These are phyloP conservation scores for Dipodomys ordii DNA, from an alignment of 2,113 vertebrate genomes.

Conservation along the genomic window DNA sequence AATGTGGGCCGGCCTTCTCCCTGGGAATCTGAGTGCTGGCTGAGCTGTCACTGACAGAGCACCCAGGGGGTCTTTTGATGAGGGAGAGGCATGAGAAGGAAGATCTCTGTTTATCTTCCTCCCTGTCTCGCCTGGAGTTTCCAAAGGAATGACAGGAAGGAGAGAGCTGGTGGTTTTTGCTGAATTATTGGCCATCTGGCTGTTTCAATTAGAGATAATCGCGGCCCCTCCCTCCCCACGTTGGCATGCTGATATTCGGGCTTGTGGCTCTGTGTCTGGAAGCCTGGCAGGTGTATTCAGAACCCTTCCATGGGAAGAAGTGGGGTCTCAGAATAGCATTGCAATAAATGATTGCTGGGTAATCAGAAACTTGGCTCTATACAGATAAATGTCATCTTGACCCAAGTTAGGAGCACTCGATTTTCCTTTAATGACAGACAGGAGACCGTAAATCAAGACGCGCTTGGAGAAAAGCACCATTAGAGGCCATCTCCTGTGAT, in stretches of 20 bases:
- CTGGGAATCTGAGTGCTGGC: conserved; percentile 30
- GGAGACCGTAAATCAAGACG: conserved; percentile 27
- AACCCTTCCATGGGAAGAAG: conserved; percentile 10
- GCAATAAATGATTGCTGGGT: not conserved
- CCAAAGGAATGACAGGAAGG: conserved; percentile 7
- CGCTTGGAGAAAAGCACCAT: not conserved
- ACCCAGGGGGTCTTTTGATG: not conserved
- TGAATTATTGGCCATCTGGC: conserved; percentile 64
- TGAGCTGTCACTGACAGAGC: not conserved
- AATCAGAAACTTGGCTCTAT: not conserved
- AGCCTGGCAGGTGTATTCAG: conserved; percentile 47
- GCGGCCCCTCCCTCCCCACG: conserved; percentile 34
- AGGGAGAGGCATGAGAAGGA: not conserved
- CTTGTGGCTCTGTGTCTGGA: conserved; percentile 9
- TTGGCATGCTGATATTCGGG: conserved; percentile 50
- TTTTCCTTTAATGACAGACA: conserved; percentile 38
- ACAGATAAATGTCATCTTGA: conserved; percentile 36
- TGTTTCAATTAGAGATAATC: conserved; percentile 63
- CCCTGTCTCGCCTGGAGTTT: conserved; percentile 15
- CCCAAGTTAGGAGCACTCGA: conserved; percentile 29
- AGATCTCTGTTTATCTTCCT: not conserved
- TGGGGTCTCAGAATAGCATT: not conserved
- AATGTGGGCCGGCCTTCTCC: conserved; percentile 36
- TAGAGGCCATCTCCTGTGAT: not conserved
- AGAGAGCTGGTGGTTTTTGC: conserved; percentile 13